Conservation (phyloP, 2,113 vertebrate genomes). For the Tonatia bakeri region DNA sequence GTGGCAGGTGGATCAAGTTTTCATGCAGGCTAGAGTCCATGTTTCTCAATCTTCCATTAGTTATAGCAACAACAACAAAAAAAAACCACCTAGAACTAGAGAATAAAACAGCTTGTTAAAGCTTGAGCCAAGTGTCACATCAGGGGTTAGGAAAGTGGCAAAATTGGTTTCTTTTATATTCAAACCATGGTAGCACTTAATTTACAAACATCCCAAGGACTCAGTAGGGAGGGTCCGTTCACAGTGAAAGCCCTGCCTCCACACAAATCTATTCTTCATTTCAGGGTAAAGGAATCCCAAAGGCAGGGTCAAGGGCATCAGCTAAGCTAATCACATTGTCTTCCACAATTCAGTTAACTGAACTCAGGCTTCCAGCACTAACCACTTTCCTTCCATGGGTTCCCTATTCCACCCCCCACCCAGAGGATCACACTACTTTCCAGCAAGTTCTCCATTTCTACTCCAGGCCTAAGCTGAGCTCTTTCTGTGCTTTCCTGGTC, state of each 20-base stretch:
- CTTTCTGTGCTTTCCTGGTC: background rate
- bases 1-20: background rate
- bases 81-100: background rate
- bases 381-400: background rate
- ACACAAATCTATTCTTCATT: background rate
- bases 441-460: background rate
- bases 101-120: background rate
- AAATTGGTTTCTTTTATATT: background rate
- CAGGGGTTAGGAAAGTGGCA: background rate
- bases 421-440: background rate
- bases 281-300: background rate
- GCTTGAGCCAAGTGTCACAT: background rate
- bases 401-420: background rate
- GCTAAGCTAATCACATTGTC: background rate
- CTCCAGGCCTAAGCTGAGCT: background rate
- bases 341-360: background rate
- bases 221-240: background rate
- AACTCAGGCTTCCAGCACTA: background rate
- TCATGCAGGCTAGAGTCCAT: background rate
- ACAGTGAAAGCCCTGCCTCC: background rate
- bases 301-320: background rate
- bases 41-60: background rate
- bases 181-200: background rate
- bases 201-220: background rate
- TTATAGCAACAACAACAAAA: background rate